Evolutionary conservation across 2,888 invertebrate species (phyloP).

Genomic region (Drosophila putrida): DNA sequence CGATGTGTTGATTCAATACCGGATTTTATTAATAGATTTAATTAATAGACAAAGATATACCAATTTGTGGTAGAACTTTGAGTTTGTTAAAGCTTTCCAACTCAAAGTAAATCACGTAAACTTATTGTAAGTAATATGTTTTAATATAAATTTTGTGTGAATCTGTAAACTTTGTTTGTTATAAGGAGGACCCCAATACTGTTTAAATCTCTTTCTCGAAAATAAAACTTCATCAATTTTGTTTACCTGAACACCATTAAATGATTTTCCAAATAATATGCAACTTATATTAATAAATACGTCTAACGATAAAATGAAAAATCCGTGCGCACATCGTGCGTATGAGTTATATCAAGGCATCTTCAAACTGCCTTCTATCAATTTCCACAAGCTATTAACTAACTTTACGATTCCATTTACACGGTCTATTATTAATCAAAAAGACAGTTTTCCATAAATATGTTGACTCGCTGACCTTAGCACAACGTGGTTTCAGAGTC

Average conservation of each 20-base stretch:
- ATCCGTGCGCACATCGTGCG: neutral
- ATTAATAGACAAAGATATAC: neutral
- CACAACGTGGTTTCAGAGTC: conserved; percentile 1
- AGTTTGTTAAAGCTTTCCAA: neutral
- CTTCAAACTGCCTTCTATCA: neutral
- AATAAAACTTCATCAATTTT: too few species aligned
- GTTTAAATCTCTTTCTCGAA: too few species aligned
- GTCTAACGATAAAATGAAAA: too few species aligned
- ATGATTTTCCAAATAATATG: too few species aligned
- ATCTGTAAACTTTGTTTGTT: too few species aligned
- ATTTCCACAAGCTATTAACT: neutral
- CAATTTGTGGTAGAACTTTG: neutral
- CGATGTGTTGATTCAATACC: neutral
- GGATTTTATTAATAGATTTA: too few species aligned
- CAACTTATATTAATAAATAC: too few species aligned
- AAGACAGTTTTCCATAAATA: conserved; percentile 15
- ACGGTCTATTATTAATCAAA: conserved; percentile 8
- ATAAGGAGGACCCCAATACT: too few species aligned
- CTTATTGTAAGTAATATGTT: too few species aligned
- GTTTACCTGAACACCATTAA: too few species aligned
- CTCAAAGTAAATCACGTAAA: neutral
- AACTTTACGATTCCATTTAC: conserved; percentile 11
- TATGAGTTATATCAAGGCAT: neutral
- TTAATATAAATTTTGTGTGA: too few species aligned
- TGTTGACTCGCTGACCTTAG: conserved; percentile 9